Percentiles rank a stretch among this genome's conserved stretches.
Conservation (phyloP, 64 coral and sea anemone species). For the Trachythela sp. region DNA sequence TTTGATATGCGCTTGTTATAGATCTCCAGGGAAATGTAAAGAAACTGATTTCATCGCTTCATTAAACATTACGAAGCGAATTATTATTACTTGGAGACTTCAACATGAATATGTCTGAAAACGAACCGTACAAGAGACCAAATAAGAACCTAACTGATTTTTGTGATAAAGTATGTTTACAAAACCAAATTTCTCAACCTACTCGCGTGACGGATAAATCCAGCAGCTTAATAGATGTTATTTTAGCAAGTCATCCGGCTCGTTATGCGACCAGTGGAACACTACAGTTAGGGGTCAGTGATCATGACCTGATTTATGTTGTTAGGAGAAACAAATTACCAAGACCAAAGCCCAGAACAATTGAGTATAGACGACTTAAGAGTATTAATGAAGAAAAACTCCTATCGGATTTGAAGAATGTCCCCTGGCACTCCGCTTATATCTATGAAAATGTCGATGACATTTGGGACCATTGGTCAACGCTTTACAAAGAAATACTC, state of each 20-base stretch:
- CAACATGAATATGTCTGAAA: conserved; percentile 20
- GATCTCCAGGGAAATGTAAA: neutral
- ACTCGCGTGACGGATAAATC: neutral
- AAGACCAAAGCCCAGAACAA: neutral
- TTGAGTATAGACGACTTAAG: neutral
- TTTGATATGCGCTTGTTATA: neutral
- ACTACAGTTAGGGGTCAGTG: neutral
- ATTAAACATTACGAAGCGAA: conserved; percentile 18
- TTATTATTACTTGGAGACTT: conserved; percentile 26
- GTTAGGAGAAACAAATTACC: neutral
- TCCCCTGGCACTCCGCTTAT: conserved; percentile 34
- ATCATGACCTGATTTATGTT: neutral
- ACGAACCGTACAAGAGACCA: neutral
- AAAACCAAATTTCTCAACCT: neutral
- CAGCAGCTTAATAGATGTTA: neutral
- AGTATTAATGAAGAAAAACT: neutral
- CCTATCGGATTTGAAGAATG: conserved; percentile 30
- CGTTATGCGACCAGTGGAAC: neutral
- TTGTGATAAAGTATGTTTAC: conserved; percentile 15
- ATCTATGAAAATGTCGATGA: conserved; percentile 17
- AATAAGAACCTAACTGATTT: conserved; percentile 4
- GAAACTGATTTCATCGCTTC: conserved; percentile 2
- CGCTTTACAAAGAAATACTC: conserved; percentile 43
- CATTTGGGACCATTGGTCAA: conserved; percentile 32
- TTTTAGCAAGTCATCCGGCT: neutral